Base-by-base conservation (phyloP, 2,888 invertebrate genomes). In the Acanthococcus lagerstroemiae region DNA sequence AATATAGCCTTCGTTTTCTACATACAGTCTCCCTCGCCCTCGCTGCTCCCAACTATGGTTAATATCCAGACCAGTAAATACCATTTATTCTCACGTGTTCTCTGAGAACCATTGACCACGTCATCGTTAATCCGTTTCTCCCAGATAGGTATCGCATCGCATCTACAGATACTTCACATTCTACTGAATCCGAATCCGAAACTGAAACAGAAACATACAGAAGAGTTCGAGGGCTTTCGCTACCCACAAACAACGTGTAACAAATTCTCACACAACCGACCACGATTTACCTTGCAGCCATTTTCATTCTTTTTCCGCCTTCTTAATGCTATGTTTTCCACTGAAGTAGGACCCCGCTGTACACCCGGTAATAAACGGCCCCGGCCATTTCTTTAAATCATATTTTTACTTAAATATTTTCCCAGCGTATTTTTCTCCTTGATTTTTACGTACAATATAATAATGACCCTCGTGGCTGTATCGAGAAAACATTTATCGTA, bases 261-360 rank as follows among this genome's bases (percentile, higher is more conserved):
- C 7, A 27, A 61, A 58, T 61, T 61, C 61, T 61, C 61, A 61
- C 61, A 54, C 61, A 37, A 37, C 61, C 61, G 52, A 61, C 61
- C 61, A 61, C 61, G 61, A 61, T 61, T 61, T 50, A 27, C 30
- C 61, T 61, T 25, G 50, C 27, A 61, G 61, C 54, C n/a, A 54
- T 61, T 61, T 61, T 54, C 50, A 50, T 61, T 6, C 52, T 27
- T 61, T 61, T 61, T 61, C 61, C 61, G 61, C 54, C 61, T 61
- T 61, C 61, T 61, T 61, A 61, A 61, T 61, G 61, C 48, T 61
- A 61, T 9, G 61, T 61, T 61, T 61, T 61, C 61, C 61, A 21
- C 61, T 61, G 61, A 61, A 61, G 61, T 37, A 61, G 61, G 37
- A 52, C 54, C 44, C 22, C 52, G 26, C 48, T 22, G 24, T 9